Base-by-base conservation (phyloP, 2,113 vertebrate genomes). In the Mastomys coucha region DNA sequence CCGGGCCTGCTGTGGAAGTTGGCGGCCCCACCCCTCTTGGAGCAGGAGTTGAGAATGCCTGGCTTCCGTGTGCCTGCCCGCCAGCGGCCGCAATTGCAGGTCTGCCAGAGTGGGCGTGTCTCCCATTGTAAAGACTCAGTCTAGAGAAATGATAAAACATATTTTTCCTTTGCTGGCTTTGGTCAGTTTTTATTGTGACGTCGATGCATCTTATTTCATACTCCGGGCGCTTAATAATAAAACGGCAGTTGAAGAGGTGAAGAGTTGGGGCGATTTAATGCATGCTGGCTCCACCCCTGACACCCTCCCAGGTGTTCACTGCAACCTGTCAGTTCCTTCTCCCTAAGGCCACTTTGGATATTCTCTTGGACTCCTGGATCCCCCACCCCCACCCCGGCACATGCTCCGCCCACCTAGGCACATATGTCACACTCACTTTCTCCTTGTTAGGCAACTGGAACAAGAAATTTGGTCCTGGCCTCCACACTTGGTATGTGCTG, bases 91-190 rank as follows among this genome's bases (percentile, higher is more conserved):
- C 88, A 13, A 8, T 19, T 17, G 58, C 78, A 0, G 36, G 20
- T 8, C 24, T 31, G 91, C 88, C 78, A 58, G 63, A n/a, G 81
- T 39, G 63, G 93, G 81, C 24, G 87, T 91, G 92, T 72, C 77
- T 84, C 63, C 26, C 56, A 2, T 58, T 78, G 70, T 56, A 65
- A 75, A 80, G 51, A 49, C 42, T 51, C n/a, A 69, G 51, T 42
- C 75, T 33, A 14, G 45, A 81, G 78, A 90, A 95, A 45, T 10
- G 39, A 2, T 49, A 76, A 69, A 45, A 69, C 26, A 75, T 82
- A 10, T n/a, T 28, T 49, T 42, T 33, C 31, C 45, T 5, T 31
- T 20, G 67, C 78, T 76, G 82, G 42, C 31, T 77, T 81, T 9
- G 65, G 42, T 31, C 72, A 31, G 5, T 70, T 73, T 88, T 73